Evolutionary conservation across 2,113 vertebrate species (phyloP).

Genomic region (Ameiurus melas): DNA sequence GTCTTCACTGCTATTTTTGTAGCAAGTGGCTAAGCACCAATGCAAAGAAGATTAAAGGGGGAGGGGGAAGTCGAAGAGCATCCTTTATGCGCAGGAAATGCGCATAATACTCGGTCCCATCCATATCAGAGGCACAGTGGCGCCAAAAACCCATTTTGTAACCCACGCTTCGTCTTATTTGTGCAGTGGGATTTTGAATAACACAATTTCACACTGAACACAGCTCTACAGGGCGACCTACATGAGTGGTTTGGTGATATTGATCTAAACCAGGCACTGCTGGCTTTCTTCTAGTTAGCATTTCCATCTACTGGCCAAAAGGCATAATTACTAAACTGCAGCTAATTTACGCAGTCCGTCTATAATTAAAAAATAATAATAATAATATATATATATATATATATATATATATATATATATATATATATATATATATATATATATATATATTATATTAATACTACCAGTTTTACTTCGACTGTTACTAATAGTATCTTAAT

Average conservation of each 20-base stretch:
- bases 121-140: neutral
- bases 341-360: conserved; percentile 1
- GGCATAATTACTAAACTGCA: conserved; percentile 20
- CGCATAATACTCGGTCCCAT: conserved; percentile 16
- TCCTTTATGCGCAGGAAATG: conserved; percentile 34
- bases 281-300: conserved; percentile 13
- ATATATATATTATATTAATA: too few relatives aligned
- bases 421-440: too few relatives aligned
- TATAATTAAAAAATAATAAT: neutral
- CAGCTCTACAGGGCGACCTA: neutral
- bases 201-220: neutral
- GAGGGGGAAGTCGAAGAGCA: conserved; percentile 10
- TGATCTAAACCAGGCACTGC: neutral
- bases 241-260: neutral
- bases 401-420: too few relatives aligned
- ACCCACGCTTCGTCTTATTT: neutral
- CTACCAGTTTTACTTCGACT: neutral
- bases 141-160: neutral
- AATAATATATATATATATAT: too few relatives aligned
- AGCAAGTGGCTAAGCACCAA: conserved; percentile 41
- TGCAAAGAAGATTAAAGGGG: conserved; percentile 40
- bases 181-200: neutral
- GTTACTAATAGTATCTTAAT: neutral
- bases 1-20: conserved; percentile 26
- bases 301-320: conserved; percentile 44